A percentile compares a stretch with the other conserved stretches of the same genome.
phyloP scores from a whole-genome alignment of 1,140 invertebrate genomes.

The Euwallacea fornicatus region DNA sequence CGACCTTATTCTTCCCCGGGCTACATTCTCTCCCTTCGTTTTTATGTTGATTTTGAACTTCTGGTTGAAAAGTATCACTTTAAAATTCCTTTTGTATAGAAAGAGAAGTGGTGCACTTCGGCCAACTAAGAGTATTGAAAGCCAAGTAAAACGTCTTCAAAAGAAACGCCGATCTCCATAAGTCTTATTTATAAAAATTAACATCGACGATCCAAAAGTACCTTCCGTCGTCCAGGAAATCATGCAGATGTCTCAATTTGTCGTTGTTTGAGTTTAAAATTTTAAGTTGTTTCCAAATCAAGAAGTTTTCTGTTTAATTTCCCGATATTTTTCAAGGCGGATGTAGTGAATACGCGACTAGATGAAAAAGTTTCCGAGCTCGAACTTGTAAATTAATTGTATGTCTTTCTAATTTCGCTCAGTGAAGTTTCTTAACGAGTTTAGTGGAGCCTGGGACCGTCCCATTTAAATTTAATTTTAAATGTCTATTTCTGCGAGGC shows the following conservation, averaged over 20 bases:
- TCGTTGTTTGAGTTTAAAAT: conserved; percentile 22
- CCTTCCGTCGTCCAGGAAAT: background rate
- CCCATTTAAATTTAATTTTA: conserved; percentile 22
- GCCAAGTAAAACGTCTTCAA: too few species aligned
- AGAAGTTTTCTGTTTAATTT: conserved; percentile 19
- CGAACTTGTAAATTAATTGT: conserved; percentile 30
- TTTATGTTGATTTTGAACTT: too few species aligned
- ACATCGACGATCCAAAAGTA: too few species aligned
- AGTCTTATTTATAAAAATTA: too few species aligned
- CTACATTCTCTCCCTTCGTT: too few species aligned
- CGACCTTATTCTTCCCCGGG: too few species aligned
- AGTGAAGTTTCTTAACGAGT: conserved; percentile 27
- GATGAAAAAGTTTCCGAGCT: conserved; percentile 27
- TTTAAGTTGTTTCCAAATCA: conserved; percentile 9
- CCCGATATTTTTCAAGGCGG: conserved; percentile 19
- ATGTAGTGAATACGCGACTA: conserved; percentile 24
- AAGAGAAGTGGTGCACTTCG: too few species aligned
- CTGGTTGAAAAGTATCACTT: too few species aligned
- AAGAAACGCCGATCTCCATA: too few species aligned
- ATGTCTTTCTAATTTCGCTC: conserved; percentile 28
- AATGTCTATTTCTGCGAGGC: conserved; percentile 17
- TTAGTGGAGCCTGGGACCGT: conserved; percentile 12
- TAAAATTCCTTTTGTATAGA: too few species aligned
- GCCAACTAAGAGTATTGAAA: too few species aligned
- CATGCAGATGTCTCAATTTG: conserved; percentile 9